Percentiles rank a stretch among this genome's conserved stretches.
phyloP scores from a whole-genome alignment of 2,113 vertebrate species.

The Strigops habroptila region DNA sequence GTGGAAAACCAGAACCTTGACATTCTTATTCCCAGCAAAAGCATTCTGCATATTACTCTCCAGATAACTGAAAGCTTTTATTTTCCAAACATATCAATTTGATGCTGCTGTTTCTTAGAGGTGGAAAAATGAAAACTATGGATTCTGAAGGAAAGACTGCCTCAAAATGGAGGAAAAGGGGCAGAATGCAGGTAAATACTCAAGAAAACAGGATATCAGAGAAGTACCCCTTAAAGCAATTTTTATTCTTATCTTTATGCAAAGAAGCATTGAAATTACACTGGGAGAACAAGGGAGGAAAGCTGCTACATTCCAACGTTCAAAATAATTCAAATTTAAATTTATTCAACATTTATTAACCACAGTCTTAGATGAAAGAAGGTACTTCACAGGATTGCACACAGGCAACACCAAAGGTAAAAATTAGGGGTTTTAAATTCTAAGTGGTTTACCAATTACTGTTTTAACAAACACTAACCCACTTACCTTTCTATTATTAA shows the following conservation, averaged over 20 bases:
- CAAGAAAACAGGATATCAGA: neutral
- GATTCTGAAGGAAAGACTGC: neutral
- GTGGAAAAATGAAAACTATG: neutral
- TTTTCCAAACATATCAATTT: neutral
- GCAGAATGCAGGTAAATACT: neutral
- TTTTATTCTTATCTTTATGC: constrained; percentile 5
- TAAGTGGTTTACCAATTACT: constrained; percentile 43
- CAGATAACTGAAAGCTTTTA: neutral
- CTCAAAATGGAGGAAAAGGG: neutral
- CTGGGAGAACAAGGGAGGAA: neutral
- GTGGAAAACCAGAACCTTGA: neutral
- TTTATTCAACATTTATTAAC: constrained; percentile 31
- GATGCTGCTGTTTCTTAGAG: neutral
- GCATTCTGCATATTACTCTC: neutral
- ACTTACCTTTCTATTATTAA: neutral
- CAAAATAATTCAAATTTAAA: constrained; percentile 36
- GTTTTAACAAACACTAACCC: constrained; percentile 13
- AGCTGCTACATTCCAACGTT: neutral
- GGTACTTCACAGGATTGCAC: neutral
- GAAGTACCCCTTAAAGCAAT: neutral
- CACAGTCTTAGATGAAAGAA: constrained; percentile 45
- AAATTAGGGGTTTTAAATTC: constrained; percentile 1
- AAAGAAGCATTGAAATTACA: neutral
- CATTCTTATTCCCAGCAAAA: neutral
- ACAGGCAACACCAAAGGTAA: neutral